phyloP scores from a whole-genome alignment of 2,113 vertebrate species.

The Charadrius vociferus region DNA sequence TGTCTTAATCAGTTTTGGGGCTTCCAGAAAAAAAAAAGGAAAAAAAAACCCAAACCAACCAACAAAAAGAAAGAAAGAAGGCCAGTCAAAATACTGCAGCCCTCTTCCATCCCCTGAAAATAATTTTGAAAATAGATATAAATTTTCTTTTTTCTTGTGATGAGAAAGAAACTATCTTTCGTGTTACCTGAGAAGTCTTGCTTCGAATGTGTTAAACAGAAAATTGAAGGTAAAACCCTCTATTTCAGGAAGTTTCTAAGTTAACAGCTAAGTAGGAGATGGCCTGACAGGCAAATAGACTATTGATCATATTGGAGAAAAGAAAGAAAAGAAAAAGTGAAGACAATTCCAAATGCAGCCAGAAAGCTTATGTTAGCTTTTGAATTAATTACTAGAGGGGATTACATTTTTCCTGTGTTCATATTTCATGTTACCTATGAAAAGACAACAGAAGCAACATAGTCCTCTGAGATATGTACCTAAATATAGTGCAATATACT shows the following conservation, averaged over 20 bases:
- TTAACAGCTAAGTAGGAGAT: background rate
- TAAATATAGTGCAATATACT: background rate
- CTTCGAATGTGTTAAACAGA: background rate
- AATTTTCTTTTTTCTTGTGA: background rate
- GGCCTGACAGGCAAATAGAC: background rate
- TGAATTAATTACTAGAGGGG: background rate
- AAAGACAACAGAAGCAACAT: background rate
- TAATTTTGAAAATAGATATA: background rate
- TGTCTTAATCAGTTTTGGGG: background rate
- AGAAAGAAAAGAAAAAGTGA: background rate
- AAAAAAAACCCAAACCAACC: background rate
- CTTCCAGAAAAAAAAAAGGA: accelerated
- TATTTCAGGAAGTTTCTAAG: background rate
- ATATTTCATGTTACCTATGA: background rate
- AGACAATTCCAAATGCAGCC: background rate
- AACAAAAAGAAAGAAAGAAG: background rate
- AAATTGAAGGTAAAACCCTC: background rate
- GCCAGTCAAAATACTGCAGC: background rate
- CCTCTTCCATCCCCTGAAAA: background rate
- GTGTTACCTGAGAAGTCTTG: background rate
- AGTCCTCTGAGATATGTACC: background rate
- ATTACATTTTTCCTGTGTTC: background rate
- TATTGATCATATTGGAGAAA: background rate
- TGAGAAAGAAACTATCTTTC: background rate
- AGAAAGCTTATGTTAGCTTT: background rate